Percentiles rank a stretch among this genome's conserved stretches.
Conservation (phyloP, 2,113 vertebrate species). For the Baryphthengus martii region DNA sequence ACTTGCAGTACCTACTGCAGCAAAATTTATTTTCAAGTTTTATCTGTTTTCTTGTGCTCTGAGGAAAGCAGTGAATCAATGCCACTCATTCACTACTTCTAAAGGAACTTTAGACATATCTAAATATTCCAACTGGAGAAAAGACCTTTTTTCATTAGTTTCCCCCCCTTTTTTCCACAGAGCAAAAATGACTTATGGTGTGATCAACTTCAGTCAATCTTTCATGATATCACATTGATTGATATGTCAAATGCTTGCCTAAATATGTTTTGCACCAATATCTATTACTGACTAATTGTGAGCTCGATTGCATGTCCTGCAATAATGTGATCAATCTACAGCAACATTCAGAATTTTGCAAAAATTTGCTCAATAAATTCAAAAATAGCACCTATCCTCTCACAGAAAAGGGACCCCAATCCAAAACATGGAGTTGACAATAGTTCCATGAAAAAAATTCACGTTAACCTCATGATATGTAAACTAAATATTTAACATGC, state of each 20-base stretch:
- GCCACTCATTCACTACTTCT: background rate
- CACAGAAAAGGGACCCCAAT: background rate
- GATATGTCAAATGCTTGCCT: conserved; percentile 33
- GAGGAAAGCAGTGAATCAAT: background rate
- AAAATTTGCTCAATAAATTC: background rate
- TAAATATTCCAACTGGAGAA: background rate
- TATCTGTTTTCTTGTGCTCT: background rate
- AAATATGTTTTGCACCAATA: background rate
- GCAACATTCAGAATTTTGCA: background rate
- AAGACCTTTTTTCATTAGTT: background rate
- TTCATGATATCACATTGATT: background rate
- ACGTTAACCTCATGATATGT: background rate
- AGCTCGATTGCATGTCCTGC: background rate
- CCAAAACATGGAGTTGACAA: background rate
- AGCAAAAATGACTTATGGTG: background rate
- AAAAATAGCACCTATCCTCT: background rate
- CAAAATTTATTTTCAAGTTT: background rate
- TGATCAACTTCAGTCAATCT: background rate
- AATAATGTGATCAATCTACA: background rate
- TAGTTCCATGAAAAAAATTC: background rate
- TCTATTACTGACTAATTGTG: background rate
- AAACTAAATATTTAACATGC: background rate
- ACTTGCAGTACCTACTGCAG: background rate
- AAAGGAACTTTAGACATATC: background rate
- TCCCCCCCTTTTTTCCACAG: background rate